Percentiles rank a stretch among this genome's conserved stretches.
These are phyloP conservation scores for Thaumetopoea pityocampa DNA, from an alignment of 1,140 invertebrate genomes.

Conservation along the genomic window DNA sequence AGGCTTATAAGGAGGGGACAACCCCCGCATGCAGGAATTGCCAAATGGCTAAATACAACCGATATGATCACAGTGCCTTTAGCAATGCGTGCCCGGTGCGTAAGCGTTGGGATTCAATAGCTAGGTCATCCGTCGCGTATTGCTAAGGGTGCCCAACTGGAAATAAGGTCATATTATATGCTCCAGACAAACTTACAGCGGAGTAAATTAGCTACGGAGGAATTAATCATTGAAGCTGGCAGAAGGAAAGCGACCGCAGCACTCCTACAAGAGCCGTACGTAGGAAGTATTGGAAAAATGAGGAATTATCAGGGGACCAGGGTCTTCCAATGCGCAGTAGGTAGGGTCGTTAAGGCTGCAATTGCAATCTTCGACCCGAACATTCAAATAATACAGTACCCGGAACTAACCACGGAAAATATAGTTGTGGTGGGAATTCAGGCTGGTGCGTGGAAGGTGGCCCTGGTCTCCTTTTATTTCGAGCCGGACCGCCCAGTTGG, in stretches of 20 bases:
- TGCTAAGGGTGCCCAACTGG: constrained; percentile 4
- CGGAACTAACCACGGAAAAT: constrained; percentile 13
- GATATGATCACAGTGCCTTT: constrained; percentile 8
- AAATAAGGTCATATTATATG: not conserved
- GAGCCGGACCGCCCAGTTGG: constrained; percentile 7
- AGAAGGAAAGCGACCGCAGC: not conserved
- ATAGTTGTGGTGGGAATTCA: constrained; percentile 15
- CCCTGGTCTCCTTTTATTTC: constrained; percentile 13
- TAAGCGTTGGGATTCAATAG: constrained; percentile 2
- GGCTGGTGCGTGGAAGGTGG: constrained; percentile 6
- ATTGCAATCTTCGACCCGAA: constrained; percentile 8
- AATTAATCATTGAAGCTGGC: constrained; percentile 8
- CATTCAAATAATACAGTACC: constrained; percentile 5
- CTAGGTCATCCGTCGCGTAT: constrained; percentile 3
- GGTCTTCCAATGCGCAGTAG: constrained; percentile 6
- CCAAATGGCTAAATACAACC: not conserved
- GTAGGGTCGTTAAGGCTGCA: constrained; percentile 10
- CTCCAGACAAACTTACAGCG: constrained; percentile 19
- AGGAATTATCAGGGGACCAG: constrained; percentile 3
- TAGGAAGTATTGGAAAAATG: not conserved
- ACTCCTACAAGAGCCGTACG: constrained; percentile 9
- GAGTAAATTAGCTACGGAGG: constrained; percentile 13
- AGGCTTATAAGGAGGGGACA: too few relatives aligned
- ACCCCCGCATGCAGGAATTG: too few relatives aligned
- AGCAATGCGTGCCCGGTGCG: constrained; percentile 3